These are phyloP conservation scores for Machimus atricapillus DNA, from an alignment of 2,888 invertebrate species.

Conservation along the genomic window DNA sequence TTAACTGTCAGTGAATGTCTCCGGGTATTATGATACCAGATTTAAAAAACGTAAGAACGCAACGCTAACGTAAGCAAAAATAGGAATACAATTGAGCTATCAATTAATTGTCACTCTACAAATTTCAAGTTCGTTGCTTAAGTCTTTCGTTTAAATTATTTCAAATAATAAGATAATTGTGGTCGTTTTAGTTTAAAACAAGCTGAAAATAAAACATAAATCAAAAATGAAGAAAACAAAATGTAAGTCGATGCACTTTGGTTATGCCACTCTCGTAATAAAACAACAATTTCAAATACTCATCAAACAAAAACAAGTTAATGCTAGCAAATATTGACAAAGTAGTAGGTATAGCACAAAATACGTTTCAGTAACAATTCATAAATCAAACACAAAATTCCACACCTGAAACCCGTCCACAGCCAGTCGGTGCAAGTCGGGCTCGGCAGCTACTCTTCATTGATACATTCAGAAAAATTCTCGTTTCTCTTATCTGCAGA, in stretches of 20 bases:
- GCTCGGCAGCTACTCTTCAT: neutral
- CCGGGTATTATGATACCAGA: no score
- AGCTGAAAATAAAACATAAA: conserved; percentile 37
- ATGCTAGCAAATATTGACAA: neutral
- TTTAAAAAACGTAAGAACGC: no score
- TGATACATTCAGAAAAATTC: neutral
- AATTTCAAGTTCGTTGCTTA: conserved; percentile 41
- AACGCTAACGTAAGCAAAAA: no score
- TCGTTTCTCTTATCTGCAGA: neutral
- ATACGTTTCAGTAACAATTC: neutral
- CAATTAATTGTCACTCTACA: neutral
- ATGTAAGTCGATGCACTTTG: conserved; percentile 22
- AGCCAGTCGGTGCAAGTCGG: neutral
- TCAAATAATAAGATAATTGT: neutral
- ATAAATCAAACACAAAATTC: neutral
- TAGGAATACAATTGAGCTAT: neutral
- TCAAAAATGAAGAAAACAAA: neutral
- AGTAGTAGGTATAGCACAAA: conserved; percentile 3
- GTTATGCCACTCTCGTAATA: neutral
- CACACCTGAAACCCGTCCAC: neutral
- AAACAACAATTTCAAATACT: neutral
- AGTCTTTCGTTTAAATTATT: conserved; percentile 42
- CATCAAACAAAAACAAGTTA: neutral
- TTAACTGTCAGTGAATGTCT: no score
- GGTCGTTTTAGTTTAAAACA: neutral